Evolutionary conservation across 2,113 vertebrate genomes (phyloP).

Genomic region (Menura novaehollandiae): DNA sequence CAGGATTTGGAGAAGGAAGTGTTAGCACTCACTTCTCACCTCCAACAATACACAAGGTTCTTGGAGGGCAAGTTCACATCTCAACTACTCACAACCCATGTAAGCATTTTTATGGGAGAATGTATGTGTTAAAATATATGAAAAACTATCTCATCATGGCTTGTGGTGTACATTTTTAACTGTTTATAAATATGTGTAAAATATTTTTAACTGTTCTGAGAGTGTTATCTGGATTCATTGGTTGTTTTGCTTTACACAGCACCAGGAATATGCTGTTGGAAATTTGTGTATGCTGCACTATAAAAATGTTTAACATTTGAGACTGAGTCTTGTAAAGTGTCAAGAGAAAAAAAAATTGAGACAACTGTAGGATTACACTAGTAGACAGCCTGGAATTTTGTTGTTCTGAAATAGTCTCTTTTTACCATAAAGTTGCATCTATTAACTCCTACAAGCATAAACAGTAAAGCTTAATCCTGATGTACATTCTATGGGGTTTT

Average conservation of each 20-base stretch:
- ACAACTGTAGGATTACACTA: not conserved
- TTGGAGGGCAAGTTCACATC: not conserved
- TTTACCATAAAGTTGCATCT: not conserved
- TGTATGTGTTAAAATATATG: not conserved
- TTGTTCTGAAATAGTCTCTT: not conserved
- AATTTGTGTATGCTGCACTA: not conserved
- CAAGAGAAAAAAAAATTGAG: not conserved
- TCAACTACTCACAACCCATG: not conserved
- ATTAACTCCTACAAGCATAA: not conserved
- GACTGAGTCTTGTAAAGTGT: not conserved
- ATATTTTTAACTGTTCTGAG: not conserved
- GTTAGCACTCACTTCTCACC: not conserved
- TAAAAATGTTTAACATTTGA: not conserved
- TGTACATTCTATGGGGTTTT: not conserved
- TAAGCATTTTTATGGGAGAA: not conserved
- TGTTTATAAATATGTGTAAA: too few species aligned
- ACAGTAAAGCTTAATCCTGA: not conserved
- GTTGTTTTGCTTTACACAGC: not conserved
- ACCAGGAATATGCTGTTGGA: not conserved
- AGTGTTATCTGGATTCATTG: not conserved
- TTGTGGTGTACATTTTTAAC: not conserved
- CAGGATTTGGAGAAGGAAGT: not conserved
- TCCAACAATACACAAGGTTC: not conserved
- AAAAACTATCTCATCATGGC: too few species aligned
- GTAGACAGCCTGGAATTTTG: not conserved